Evolutionary conservation across 53 echinoderm and acorn worm species (phyloP), one percentile per base, ranked within the genome.

Genomic region (Patiria pectinifera): DNA sequence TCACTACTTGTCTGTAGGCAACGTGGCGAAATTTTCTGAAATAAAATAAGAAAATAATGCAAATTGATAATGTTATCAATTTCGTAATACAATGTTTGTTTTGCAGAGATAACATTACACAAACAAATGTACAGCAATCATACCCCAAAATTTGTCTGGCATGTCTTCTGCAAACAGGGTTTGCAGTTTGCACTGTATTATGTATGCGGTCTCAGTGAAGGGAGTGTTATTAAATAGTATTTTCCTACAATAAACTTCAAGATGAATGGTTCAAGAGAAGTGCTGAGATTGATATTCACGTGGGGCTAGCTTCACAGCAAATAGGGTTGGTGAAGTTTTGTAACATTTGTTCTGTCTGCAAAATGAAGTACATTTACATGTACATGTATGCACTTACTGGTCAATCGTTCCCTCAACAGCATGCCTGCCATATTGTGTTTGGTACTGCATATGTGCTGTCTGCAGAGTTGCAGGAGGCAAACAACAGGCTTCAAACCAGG

Each of bases 11-110:
- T 6, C 46, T 6, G 35, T 85, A 85, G 2, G 85, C 85, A 85
- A 70, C 48, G 43, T 85, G 85, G 35, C 85, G 70, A 4, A 47
- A 85, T 70, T 85, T 71, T 12, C 71, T 71, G 69, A 16, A 84
- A 62, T 44, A 35, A 45, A 44, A 78, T 19, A 35, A 78, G 15
- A 15, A 10, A 16, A 10, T 23, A 72, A 10, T 4, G 18, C 5
- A 16, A 72, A 72, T 7, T 10, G 24, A n/a, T 10, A n/a, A 72
- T 72, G 72, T 59, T 59, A 59, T 11, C 72, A 72, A 72, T 16
- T 16, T 10, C 16, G 19, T 23, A n/a, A 23, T 72, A 10, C 4
- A 7, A 72, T 23, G n/a, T 72, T 19, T 23, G 24, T 72, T 72
- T 72, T 16, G 16, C 21, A 23, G 72, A 23, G 4, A 18, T 23